Evolutionary conservation across 1,140 invertebrate species (phyloP).

Genomic region (Zaprionus gabonicus): DNA sequence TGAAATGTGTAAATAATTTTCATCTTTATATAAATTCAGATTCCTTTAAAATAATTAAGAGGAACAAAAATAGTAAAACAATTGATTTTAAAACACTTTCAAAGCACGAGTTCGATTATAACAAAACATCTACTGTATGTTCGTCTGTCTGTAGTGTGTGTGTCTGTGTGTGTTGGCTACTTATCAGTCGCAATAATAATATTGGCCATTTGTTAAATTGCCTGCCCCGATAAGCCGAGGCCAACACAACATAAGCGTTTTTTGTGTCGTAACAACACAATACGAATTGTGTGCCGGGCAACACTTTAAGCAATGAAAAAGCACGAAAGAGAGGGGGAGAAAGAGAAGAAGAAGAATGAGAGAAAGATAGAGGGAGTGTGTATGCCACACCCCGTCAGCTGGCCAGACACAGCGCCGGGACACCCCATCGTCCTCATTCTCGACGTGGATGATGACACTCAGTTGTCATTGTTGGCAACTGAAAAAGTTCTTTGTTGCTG

Average conservation of each 20-base stretch:
- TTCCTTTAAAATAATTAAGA: neutral
- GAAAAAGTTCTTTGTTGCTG: conserved; percentile 53
- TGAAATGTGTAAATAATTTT: too few species aligned
- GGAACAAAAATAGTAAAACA: neutral
- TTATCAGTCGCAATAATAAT: conserved; percentile 55
- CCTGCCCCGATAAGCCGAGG: conserved; percentile 61
- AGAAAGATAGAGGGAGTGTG: conserved; percentile 4
- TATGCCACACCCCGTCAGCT: conserved; percentile 33
- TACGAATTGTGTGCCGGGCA: conserved; percentile 66
- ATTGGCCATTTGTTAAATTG: conserved; percentile 78
- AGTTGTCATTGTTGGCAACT: conserved; percentile 58
- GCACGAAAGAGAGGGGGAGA: conserved; percentile 19
- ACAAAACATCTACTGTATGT: neutral
- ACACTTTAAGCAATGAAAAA: conserved; percentile 77
- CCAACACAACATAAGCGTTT: conserved; percentile 41
- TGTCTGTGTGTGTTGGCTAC: conserved; percentile 4
- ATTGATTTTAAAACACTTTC: neutral
- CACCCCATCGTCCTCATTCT: neutral
- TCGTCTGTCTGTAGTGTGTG: conserved; percentile 5
- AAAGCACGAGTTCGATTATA: neutral
- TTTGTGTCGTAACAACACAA: conserved; percentile 55
- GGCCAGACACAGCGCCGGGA: conserved; percentile 25
- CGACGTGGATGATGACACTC: conserved; percentile 19
- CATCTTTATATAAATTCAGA: too few species aligned
- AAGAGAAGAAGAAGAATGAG: neutral